Base-by-base conservation (phyloP, 2,113 vertebrate genomes). In the Semnornis frantzii region DNA sequence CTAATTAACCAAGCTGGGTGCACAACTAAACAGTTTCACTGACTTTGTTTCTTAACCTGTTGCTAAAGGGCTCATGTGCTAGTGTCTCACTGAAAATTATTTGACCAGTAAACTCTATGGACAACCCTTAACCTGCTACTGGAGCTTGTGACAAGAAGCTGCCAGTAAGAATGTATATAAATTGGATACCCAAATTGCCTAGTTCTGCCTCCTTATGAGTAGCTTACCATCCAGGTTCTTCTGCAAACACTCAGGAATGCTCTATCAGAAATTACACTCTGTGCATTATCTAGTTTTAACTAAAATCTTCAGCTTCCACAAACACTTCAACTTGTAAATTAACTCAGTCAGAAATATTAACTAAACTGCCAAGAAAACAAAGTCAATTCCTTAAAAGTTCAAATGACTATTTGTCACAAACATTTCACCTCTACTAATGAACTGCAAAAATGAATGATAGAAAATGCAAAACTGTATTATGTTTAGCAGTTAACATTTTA, bases 401-500 rank as follows among this genome's bases (percentile, higher is more conserved):
- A 79, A 91, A 92, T 86, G 55, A 95, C 77, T 90, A 70, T 92
- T 93, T 95, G 85, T 96, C 86, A 91, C 85, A 93, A 96, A 90
- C 87, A 84, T 96, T 95, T 97, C 90, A 95, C 94, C 93, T 95
- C 91, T 92, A 92, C 94, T 96, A 95, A 96, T 92, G 89, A 94
- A 96, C 94, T 93, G 95, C 87, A 95, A 89, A 96, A 94, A 93
- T 81, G 91, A 96, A 93, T 93, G 92, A 91, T 91, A 96, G 91
- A 94, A 95, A 97, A 95, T 94, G 90, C 87, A 94, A 95, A 97
- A 95, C 58, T 78, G 91, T 64, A 94, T 92, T 96, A 95, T 94
- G 95, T 87, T 95, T 94, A 96, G 87, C 93, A 96, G 96, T 94
- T 96, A 96, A 95, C 93, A 89, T 97, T 96, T 97, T 97, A 96